Evolutionary conservation across 2,113 vertebrate genomes (phyloP).

Genomic region (Ailurus styani): DNA sequence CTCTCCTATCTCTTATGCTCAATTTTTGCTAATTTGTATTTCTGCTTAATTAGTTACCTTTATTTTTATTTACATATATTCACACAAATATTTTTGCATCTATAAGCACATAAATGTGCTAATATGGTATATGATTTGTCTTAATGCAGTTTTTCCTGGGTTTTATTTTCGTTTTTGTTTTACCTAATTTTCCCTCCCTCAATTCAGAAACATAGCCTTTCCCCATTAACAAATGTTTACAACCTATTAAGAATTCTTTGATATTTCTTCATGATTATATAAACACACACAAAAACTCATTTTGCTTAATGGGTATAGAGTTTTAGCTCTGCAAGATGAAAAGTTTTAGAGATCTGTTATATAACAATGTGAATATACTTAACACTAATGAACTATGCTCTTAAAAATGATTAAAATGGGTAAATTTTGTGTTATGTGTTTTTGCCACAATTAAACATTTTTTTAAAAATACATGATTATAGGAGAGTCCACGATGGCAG

Average conservation of each 20-base stretch:
- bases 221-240: background rate
- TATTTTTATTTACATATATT: constrained; percentile 1
- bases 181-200: background rate
- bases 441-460: background rate
- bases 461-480: background rate
- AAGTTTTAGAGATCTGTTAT: background rate
- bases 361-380: background rate
- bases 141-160: background rate
- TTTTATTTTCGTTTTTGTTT: background rate
- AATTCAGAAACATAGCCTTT: background rate
- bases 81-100: background rate
- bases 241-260: background rate
- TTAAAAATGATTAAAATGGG: background rate
- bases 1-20: background rate
- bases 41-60: background rate
- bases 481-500: background rate
- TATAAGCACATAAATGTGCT: background rate
- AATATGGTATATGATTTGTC: background rate
- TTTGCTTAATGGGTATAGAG: background rate
- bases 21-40: constrained; percentile 34
- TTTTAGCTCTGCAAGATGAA: constrained; percentile 2
- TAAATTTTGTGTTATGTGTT: background rate
- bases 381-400: background rate
- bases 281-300: background rate
- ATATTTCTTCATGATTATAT: background rate